These are phyloP conservation scores for Crematogaster levior DNA, from an alignment of 2,888 invertebrate species.

Conservation along the genomic window DNA sequence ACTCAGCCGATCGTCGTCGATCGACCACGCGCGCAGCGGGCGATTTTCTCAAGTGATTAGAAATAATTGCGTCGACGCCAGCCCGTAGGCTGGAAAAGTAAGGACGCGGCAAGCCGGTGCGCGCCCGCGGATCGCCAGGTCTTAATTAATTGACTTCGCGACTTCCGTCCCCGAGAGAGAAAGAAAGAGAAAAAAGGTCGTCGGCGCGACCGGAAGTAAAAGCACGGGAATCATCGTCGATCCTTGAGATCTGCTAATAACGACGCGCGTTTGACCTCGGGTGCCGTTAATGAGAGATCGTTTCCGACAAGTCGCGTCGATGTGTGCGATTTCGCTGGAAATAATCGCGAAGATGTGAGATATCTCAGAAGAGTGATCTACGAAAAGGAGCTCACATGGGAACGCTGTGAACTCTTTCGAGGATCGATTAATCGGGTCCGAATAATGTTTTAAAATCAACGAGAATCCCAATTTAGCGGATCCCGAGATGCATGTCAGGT, in stretches of 20 bases:
- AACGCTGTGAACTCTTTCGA: neutral
- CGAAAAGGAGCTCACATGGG: neutral
- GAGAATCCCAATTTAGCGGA: neutral
- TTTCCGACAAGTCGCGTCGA: conserved; percentile 25
- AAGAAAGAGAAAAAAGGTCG: neutral
- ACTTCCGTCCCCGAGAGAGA: conserved; percentile 44
- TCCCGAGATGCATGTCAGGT: neutral
- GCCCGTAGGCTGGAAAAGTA: conserved; percentile 51
- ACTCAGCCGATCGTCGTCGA: conserved; percentile 49
- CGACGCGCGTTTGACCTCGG: conserved; percentile 31
- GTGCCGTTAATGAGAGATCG: conserved; percentile 33
- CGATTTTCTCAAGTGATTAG: conserved; percentile 73
- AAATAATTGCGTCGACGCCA: conserved; percentile 66
- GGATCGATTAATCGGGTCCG: neutral
- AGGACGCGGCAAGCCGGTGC: conserved; percentile 41
- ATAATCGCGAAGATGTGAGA: neutral
- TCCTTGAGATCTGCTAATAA: conserved; percentile 24
- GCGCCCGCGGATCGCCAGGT: conserved; percentile 39
- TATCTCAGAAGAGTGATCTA: neutral
- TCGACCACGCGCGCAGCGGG: conserved; percentile 33
- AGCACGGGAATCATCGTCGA: conserved; percentile 21
- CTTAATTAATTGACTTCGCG: conserved; percentile 59
- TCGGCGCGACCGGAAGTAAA: conserved; percentile 39
- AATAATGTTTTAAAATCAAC: neutral
- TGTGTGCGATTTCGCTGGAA: conserved; percentile 19